phyloP scores from a whole-genome alignment of 2,888 invertebrate genomes.

The Antheraea yamamai region DNA sequence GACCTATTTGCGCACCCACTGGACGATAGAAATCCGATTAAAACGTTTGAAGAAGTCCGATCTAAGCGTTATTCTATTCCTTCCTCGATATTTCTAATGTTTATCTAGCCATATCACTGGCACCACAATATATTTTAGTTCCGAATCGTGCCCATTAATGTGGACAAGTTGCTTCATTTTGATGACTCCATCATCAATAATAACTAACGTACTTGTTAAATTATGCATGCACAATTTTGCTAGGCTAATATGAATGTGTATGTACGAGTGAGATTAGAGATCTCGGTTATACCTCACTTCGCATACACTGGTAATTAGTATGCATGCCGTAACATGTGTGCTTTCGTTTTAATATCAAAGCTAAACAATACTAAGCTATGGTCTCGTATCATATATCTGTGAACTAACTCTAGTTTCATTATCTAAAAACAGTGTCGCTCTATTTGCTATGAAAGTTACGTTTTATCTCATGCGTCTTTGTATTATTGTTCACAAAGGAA shows the following conservation, averaged over 20 bases:
- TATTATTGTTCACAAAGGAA: background rate
- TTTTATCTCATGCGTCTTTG: background rate
- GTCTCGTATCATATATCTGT: background rate
- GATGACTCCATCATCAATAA: background rate
- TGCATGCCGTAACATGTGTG: background rate
- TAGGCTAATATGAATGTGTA: conserved; percentile 1
- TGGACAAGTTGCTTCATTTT: background rate
- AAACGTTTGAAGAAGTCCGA: background rate
- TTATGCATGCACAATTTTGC: background rate
- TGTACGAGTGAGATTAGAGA: background rate
- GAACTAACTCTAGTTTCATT: background rate
- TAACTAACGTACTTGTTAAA: background rate
- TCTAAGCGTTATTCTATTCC: background rate
- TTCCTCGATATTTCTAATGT: background rate
- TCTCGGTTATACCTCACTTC: background rate
- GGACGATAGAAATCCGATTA: too few relatives aligned
- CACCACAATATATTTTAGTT: background rate
- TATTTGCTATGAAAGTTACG: background rate
- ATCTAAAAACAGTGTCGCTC: background rate
- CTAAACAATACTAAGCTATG: background rate
- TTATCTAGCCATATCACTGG: background rate
- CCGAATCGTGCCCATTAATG: background rate
- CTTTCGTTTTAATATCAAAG: background rate
- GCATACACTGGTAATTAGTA: background rate
- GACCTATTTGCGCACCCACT: too few relatives aligned